Conservation (phyloP, 30 jellyfish, hydroid and myxozoan species). For the Turritopsis rubra region DNA sequence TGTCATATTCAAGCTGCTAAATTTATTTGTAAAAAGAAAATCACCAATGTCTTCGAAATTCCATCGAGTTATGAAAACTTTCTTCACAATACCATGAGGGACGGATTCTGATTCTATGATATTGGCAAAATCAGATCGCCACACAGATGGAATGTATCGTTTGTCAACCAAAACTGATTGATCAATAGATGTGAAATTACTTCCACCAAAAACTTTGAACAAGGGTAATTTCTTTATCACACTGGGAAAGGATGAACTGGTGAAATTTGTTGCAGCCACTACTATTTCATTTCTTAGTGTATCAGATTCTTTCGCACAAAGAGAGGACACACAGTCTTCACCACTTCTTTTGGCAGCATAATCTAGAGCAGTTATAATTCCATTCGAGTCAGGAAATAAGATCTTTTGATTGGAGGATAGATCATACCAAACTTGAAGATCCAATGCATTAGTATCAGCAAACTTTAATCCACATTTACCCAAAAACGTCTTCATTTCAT, state of each 20-base stretch:
- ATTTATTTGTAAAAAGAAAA: not conserved
- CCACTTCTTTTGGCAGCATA: not conserved
- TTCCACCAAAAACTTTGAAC: not conserved
- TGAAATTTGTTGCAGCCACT: not conserved
- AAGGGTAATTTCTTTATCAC: not conserved
- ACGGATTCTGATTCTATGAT: not conserved
- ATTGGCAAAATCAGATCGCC: not conserved
- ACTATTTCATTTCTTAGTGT: not conserved
- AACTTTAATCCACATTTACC: conserved; percentile 3
- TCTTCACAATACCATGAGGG: not conserved
- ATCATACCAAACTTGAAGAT: not conserved
- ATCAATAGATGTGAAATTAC: not conserved
- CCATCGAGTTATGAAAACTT: not conserved
- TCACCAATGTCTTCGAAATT: conserved; percentile 15
- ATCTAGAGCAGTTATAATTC: not conserved
- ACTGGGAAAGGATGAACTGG: not conserved
- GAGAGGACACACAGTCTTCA: not conserved
- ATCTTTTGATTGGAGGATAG: not conserved
- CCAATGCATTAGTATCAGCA: not conserved
- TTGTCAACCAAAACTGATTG: not conserved
- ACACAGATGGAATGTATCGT: not conserved
- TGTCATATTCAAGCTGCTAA: not conserved
- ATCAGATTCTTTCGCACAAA: not conserved
- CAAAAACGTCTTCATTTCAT: not conserved
- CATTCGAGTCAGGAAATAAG: not conserved